These are phyloP conservation scores for Cryptotermes secundus DNA, from an alignment of 1,140 invertebrate species.

Conservation along the genomic window DNA sequence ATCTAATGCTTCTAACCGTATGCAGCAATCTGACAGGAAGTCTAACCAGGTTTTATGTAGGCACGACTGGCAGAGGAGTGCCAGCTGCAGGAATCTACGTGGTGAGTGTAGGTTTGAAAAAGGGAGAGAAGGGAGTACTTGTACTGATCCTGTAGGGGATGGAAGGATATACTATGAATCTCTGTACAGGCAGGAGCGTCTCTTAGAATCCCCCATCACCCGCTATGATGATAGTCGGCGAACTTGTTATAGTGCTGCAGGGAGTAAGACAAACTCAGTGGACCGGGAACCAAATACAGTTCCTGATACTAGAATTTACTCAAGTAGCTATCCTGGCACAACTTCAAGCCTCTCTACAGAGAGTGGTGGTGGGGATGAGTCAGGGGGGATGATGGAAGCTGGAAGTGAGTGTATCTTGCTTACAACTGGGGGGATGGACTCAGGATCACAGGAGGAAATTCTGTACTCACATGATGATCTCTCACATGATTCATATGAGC, in stretches of 20 bases:
- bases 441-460: conserved; percentile 41
- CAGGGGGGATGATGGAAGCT: conserved; percentile 49
- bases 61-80: conserved; percentile 65
- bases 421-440: conserved; percentile 31
- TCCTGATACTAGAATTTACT: conserved; percentile 67
- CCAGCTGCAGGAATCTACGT: conserved; percentile 59
- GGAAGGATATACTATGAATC: conserved; percentile 29
- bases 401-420: conserved; percentile 38
- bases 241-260: conserved; percentile 39
- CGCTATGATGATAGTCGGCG: conserved; percentile 66
- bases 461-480: conserved; percentile 77
- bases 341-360: conserved; percentile 60
- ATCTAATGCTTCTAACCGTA: conserved; percentile 14
- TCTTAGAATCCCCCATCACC: conserved; percentile 71
- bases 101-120: conserved; percentile 21
- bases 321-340: conserved; percentile 80
- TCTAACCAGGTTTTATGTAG: background rate
- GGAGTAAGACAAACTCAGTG: conserved; percentile 41
- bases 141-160: background rate
- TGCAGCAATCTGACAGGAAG: background rate
- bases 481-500: conserved; percentile 85
- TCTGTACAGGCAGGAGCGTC: conserved; percentile 41
- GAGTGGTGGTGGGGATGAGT: conserved; percentile 58
- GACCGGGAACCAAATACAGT: conserved; percentile 38
- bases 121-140: background rate